Base-by-base conservation (phyloP, 2,888 invertebrate species). In the Mactromeris polynyma region DNA sequence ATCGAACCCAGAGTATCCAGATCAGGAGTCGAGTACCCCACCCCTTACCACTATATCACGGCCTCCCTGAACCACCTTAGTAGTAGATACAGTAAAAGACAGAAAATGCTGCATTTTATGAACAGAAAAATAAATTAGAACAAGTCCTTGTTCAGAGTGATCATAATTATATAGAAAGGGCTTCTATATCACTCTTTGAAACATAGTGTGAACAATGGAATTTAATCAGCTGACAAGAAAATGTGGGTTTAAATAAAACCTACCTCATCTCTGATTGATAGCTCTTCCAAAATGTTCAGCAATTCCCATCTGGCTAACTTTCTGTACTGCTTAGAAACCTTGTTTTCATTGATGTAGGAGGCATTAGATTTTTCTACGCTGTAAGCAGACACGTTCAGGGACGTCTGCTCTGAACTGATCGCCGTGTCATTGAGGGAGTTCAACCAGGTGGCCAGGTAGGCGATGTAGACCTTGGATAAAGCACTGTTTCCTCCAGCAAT, bases 221-320 rank as follows among this genome's bases (percentile, higher is more conserved):
- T n/a, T n/a, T n/a, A n/a, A n/a, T n/a, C n/a, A n/a, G n/a, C n/a
- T n/a, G n/a, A n/a, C 51, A 51, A 51, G 51, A 51, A 51, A 19
- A 42, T 14, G n/a, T 51, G 2, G 19, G 14, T 51, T 51, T 58
- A 19, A 58, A 58, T 58, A 58, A 58, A 2, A 36, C 17, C 90
- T 83, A 95, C 95, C 95, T 95, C 93, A 91, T 95, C 94, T 87
- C 95, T 87, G 21, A 95, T 89, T 9, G 95, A 94, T n/a, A 95
- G 89, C 19, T 88, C 82, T 36, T 90, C 81, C 77, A 95, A 90
- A 17, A 93, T 85, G 11, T 86, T 86, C 73, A 95, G 86, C 73
- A 95, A 88, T 40, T 87, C 80, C 88, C 82, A 92, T 69, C 84
- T 87, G 78, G 36, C 87, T 40, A 38, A 81, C 58, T n/a, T 54